Conservation (phyloP, 2,797 vertebrate species). For the Micropoecilia bifurca region DNA sequence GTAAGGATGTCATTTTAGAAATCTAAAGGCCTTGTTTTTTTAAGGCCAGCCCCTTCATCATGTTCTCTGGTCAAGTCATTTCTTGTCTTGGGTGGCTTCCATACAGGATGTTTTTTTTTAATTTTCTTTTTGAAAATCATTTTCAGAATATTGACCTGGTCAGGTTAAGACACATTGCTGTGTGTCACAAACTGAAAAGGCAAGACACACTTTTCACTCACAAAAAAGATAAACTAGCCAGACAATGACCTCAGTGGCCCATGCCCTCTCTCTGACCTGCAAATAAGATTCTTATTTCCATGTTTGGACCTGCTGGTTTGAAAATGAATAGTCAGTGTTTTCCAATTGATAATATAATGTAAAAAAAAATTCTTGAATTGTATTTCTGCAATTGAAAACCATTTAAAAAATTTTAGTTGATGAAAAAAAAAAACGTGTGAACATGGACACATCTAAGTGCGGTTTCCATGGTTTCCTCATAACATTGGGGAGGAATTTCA, state of each 20-base stretch:
- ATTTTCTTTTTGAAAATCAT: constrained; percentile 1
- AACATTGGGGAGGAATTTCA: constrained; percentile 68
- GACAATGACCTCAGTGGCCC: constrained; percentile 40
- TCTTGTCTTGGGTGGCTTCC: neutral
- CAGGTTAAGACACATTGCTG: constrained; percentile 30
- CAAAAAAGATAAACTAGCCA: constrained; percentile 39
- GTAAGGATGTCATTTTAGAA: constrained; percentile 32
- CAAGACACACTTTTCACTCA: constrained; percentile 34
- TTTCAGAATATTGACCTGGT: neutral
- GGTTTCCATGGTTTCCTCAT: constrained; percentile 68
- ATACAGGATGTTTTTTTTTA: neutral
- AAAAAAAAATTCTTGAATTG: neutral
- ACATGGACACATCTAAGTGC: constrained; percentile 20
- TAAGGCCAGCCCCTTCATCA: constrained; percentile 17
- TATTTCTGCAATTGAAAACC: neutral
- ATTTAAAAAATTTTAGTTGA: neutral
- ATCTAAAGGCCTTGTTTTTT: constrained; percentile 31
- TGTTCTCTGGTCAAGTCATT: constrained; percentile 19
- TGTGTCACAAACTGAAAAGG: constrained; percentile 33
- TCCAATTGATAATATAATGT: neutral
- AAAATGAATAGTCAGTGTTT: neutral
- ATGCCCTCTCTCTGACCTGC: constrained; percentile 52
- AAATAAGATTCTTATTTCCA: constrained; percentile 47
- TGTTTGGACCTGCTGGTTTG: constrained; percentile 2
- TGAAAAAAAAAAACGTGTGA: constrained; percentile 1